Base-by-base conservation (phyloP, 2,888 invertebrate genomes). In the Elysia crispata region DNA sequence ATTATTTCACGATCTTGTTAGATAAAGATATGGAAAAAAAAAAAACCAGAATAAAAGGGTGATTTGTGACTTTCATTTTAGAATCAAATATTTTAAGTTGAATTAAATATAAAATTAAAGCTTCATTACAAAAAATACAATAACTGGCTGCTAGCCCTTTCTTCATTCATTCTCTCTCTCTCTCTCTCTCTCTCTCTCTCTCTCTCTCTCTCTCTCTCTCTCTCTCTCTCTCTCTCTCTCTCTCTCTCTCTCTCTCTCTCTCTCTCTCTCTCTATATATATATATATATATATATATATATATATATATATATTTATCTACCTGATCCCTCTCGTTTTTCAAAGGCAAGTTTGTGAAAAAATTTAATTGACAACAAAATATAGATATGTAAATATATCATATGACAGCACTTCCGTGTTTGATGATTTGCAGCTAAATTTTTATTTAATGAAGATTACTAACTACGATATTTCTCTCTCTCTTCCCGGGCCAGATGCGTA, bases 281-380 rank as follows among this genome's bases (percentile, higher is more conserved):
- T 57, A 18, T 33, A 60, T 78, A 18, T 72, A 20, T 72, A 23
- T 62, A 20, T 49, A 11, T 30, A 31, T 31, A 23, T 33, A 31
- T 25, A 33, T 28, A 41, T 25, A 20, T n/a, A 54, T 28, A 25
- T 54, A 54, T 64, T 5, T n/a, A n/a, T n/a, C n/a, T n/a, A n/a
- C n/a, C n/a, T n/a, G n/a, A n/a, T n/a, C n/a, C n/a, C n/a, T n/a
- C n/a, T n/a, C n/a, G n/a, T n/a, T n/a, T n/a, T n/a, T n/a, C n/a
- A n/a, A n/a, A n/a, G n/a, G 8, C 31, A 13, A 23, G 30, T 79
- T 76, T 77, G 87, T 6, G 60, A 8, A 60, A 6, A 8, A 6
- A 25, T 23, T n/a, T 23, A 3, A n/a, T 60, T 60, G 6, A 28
- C 1, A 67, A 30, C 5, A 28, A 28, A 25, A 67, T 6, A 20